Evolutionary conservation across 2,113 vertebrate genomes (phyloP).

Genomic region (Macheiramphus alcinus): DNA sequence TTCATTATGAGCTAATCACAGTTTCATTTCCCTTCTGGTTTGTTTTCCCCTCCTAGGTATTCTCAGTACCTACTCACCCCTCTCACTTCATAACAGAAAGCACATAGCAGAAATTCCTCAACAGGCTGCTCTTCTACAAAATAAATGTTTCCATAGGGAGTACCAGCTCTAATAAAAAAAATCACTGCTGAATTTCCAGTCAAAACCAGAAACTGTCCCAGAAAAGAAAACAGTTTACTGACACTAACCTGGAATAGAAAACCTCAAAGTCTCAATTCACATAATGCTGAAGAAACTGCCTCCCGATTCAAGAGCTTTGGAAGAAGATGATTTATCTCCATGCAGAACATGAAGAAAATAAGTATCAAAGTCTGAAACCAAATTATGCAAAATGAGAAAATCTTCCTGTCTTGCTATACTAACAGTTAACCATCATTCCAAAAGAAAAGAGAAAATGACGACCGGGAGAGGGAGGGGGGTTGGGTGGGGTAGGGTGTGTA

Average conservation of each 20-base stretch:
- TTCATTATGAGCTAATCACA: not conserved
- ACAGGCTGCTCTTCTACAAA: not conserved
- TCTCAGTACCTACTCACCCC: not conserved
- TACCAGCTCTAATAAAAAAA: not conserved
- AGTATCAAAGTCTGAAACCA: not conserved
- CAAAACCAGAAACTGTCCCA: not conserved
- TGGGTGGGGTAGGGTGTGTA: not conserved
- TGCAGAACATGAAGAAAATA: not conserved
- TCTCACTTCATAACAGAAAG: not conserved
- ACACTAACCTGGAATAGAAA: not conserved
- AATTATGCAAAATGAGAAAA: not conserved
- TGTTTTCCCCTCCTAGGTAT: not conserved
- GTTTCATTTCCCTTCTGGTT: not conserved
- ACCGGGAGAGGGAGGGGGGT: fast-evolving
- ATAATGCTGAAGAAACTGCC: not conserved
- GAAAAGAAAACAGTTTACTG: not conserved
- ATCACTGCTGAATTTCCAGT: not conserved
- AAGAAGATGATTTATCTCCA: not conserved
- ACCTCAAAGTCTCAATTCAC: not conserved
- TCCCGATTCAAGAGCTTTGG: not conserved
- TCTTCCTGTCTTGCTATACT: not conserved
- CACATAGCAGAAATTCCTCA: not conserved
- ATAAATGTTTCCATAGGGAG: not conserved
- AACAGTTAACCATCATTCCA: not conserved
- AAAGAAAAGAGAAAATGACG: not conserved